Percentiles rank a stretch among this genome's conserved stretches.
Conservation (phyloP, 2,797 vertebrate species). For the Hemibagrus guttatus region DNA sequence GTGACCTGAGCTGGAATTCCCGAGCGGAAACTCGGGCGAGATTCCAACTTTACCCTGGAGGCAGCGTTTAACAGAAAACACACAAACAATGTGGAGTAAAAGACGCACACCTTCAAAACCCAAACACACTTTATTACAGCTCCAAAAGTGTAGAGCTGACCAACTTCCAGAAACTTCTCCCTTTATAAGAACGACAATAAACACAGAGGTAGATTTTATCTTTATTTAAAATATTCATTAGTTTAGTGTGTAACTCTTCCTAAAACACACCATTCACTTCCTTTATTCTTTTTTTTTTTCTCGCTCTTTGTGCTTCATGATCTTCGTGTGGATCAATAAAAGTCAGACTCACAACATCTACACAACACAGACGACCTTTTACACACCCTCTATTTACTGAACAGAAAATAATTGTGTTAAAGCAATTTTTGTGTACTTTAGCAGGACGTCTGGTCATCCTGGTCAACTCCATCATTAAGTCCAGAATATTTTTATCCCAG, state of each 20-base stretch:
- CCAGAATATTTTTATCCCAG: background rate
- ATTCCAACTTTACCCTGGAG: background rate
- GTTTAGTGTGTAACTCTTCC: background rate
- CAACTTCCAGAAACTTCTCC: background rate
- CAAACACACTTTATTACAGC: background rate
- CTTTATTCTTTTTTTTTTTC: background rate
- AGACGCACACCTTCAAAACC: background rate
- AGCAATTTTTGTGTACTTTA: background rate
- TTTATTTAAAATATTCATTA: too few relatives aligned
- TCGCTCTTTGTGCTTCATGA: background rate
- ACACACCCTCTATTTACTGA: background rate
- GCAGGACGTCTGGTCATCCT: background rate
- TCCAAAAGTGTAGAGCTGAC: too few relatives aligned
- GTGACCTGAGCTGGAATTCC: conserved; percentile 1
- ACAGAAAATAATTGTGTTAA: background rate
- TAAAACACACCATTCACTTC: background rate
- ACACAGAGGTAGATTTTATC: too few relatives aligned
- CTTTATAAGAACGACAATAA: background rate
- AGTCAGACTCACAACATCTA: background rate
- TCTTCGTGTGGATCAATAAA: background rate
- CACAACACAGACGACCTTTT: background rate
- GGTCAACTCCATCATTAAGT: background rate
- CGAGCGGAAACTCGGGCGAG: background rate
- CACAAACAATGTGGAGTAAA: background rate
- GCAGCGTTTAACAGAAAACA: background rate